Conservation (phyloP, 2,113 vertebrate species). For the Psilopsiagon aymara region DNA sequence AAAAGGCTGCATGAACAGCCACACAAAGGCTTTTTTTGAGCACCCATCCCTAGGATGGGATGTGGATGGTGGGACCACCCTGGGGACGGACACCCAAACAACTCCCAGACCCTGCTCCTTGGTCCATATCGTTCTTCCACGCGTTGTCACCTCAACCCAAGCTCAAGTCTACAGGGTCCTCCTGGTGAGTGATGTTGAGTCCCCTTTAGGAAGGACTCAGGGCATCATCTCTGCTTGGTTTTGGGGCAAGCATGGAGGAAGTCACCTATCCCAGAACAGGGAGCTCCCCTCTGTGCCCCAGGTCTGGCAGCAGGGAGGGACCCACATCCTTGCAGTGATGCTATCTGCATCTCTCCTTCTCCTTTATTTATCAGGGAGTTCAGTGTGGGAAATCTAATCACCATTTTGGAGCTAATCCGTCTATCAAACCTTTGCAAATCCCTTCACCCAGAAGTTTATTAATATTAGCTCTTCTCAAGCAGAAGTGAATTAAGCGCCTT, state of each 20-base stretch:
- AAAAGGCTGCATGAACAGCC: background rate
- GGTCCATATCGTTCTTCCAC: background rate
- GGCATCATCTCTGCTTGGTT: background rate
- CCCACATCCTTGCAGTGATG: accelerated
- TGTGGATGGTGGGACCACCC: background rate
- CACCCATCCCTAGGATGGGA: too few relatives aligned
- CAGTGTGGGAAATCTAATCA: conserved; percentile 1
- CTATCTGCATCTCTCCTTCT: background rate
- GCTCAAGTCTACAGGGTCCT: background rate
- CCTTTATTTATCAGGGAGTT: background rate
- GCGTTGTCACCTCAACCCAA: background rate
- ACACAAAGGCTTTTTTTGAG: background rate
- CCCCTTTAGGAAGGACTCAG: background rate
- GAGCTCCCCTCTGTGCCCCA: background rate
- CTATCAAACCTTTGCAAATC: conserved; percentile 34
- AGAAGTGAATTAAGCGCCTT: background rate
- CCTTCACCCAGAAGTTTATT: conserved; percentile 37
- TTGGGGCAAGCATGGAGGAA: background rate
- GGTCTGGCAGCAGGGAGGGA: background rate
- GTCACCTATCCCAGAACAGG: background rate
- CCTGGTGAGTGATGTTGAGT: accelerated
- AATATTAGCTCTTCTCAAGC: conserved; percentile 35
- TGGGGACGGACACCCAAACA: accelerated
- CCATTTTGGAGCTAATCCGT: conserved; percentile 9
- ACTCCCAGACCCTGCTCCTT: background rate